Base-by-base conservation (phyloP, 2,797 vertebrate species). In the Karalla daura region DNA sequence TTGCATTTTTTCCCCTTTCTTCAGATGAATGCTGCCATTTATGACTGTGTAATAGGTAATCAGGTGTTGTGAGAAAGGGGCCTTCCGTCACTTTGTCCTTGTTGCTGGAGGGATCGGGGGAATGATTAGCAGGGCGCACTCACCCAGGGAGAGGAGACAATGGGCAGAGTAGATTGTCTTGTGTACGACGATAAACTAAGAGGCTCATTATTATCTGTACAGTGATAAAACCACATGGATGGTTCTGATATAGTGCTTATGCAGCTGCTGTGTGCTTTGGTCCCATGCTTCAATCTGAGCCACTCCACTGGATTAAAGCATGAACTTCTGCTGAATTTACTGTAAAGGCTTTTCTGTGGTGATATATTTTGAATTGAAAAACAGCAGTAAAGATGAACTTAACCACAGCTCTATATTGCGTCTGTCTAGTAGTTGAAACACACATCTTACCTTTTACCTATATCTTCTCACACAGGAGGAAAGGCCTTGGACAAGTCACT, bases 151-250 rank as follows among this genome's bases (percentile, higher is more conserved):
- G 59, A 51, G 58, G 50, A 82, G 74, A 90, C 81, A 84, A 74
- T 76, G 62, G 79, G 72, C 30, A n/a, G 62, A 79, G 66, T 68
- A 63, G 63, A 81, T 85, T 83, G 74, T 79, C 81, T 84, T 81
- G 80, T 86, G 83, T 81, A 76, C 15, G 24, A 81, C 35, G 68
- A 81, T 83, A 79, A 86, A 89, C 78, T 81, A 87, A 84, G 85
- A 86, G 75, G 81, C 82, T 88, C 82, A 84, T 90, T 88, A 86
- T 89, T 88, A 85, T 89, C 81, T 81, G 75, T 70, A 65, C 70
- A 67, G 66, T 77, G 71, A 86, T 88, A 84, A n/a, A 89, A 87
- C 75, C 86, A 72, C 78, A 82, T 82, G 87, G 69, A 90, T 81
- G 73, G 62, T 70, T 74, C 70, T 76, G 78, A 89, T 89, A 83